Percentiles rank a stretch among this genome's conserved stretches.
Evolutionary conservation across 2,113 vertebrate species (phyloP).

Genomic region (Ifrita kowaldi): DNA sequence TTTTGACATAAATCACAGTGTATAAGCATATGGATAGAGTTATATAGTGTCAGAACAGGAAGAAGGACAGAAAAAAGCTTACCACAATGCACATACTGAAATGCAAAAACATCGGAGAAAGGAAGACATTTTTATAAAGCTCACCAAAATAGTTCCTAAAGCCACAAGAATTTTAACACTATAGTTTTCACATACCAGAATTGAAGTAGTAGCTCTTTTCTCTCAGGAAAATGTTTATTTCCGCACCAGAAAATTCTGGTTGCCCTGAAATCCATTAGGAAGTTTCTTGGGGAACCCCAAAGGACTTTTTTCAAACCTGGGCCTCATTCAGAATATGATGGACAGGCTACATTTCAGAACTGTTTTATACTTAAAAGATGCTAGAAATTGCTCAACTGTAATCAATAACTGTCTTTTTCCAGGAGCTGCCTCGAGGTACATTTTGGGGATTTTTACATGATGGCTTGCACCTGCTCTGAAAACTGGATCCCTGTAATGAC

Average conservation of each 20-base stretch:
- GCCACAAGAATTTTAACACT: background rate
- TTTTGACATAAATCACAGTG: background rate
- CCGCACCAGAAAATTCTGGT: background rate
- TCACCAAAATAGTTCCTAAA: background rate
- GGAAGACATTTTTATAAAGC: background rate
- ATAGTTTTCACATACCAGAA: background rate
- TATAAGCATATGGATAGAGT: background rate
- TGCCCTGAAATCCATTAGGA: background rate
- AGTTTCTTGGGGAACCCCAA: background rate
- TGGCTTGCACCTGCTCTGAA: background rate
- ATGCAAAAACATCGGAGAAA: background rate
- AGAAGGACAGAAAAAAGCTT: background rate
- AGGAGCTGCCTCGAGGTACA: background rate
- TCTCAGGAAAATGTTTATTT: background rate
- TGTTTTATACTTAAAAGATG: background rate
- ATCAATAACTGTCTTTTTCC: background rate
- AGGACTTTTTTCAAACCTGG: background rate
- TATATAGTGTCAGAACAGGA: background rate
- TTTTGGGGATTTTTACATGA: background rate
- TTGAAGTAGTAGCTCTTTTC: background rate
- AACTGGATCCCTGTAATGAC: background rate
- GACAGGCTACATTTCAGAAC: background rate
- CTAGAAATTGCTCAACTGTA: background rate
- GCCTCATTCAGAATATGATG: background rate
- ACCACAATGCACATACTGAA: background rate